Percentiles rank a stretch among this genome's conserved stretches.
Evolutionary conservation across 2,113 vertebrate genomes (phyloP).

Genomic region (Pleuronectes platessa): DNA sequence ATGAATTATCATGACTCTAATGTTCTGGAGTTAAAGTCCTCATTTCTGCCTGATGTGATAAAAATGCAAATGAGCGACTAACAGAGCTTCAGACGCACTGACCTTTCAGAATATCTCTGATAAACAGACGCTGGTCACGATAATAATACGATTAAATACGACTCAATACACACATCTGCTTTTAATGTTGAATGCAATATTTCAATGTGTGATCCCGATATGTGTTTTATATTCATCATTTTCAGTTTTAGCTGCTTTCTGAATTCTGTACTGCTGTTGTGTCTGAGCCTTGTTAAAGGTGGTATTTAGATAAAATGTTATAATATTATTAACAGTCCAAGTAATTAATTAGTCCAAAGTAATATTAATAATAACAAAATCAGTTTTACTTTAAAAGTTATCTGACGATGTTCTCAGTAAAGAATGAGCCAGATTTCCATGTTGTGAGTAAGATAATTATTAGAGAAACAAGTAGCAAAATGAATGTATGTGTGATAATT

Average conservation of each 20-base stretch:
- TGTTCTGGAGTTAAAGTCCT: neutral
- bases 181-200: neutral
- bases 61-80: constrained; percentile 42
- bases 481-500: neutral
- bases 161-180: neutral
- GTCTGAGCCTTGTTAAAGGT: too few relatives aligned
- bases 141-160: neutral
- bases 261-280: too few relatives aligned
- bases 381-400: too few relatives aligned
- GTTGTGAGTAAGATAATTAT: too few relatives aligned
- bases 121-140: neutral
- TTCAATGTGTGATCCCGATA: neutral
- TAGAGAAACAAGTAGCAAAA: too few relatives aligned
- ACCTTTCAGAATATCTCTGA: neutral
- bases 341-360: too few relatives aligned
- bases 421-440: too few relatives aligned
- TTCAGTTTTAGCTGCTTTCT: too few relatives aligned
- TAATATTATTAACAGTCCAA: too few relatives aligned
- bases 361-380: too few relatives aligned
- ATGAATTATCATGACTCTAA: neutral
- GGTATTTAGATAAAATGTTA: too few relatives aligned
- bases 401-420: too few relatives aligned
- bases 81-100: neutral
- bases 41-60: constrained; percentile 7
- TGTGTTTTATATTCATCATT: neutral